Base-by-base conservation (phyloP, 2,113 vertebrate species). In the Cyanoramphus novaezelandiae region DNA sequence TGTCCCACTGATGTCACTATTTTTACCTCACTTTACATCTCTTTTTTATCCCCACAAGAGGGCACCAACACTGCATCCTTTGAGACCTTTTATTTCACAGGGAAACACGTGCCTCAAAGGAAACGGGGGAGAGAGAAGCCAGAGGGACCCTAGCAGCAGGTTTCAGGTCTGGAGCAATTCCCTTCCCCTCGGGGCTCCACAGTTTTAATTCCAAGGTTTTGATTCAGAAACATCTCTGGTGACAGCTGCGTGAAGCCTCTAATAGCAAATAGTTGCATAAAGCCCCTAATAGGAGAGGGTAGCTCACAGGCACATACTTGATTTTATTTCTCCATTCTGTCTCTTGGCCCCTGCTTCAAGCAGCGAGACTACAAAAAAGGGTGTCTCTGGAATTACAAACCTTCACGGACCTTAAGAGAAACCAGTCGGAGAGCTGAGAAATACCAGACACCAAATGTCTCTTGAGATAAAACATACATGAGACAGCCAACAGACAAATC, bases 41-140 rank as follows among this genome's bases (percentile, higher is more conserved):
- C 37, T 19, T 67, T 57, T 81, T 82, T 96, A 41, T 37, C 25
- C 46, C 98, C 98, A 98, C 96, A 80, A 97, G 98, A 97, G 98
- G 98, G 98, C 97, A 96, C 95, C 95, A 97, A 92, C 84, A 84
- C 89, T 89, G 92, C 95, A 76, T 96, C 84, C 86, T 82, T 96
- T 19, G 94, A 62, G 95, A 82, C 57, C 20, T n/a, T 87, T 89
- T 57, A 2, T 14, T 85, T 72, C 44, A 11, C 53, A 35, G 2
- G 8, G 13, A 88, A 82, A 37, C 11, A 10, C 11, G 47, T 6
- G 71, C 75, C 76, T 91, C 44, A 70, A 86, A 94, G 92, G 84
- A 88, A 96, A 95, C 46, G 46, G 37, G 76, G 74, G 76, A 83
- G 76, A 89, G 93, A 89, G 93, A 86, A 60, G 65, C 43, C 50